phyloP scores from a whole-genome alignment of 2,888 invertebrate species.

The Lymantria monacha region DNA sequence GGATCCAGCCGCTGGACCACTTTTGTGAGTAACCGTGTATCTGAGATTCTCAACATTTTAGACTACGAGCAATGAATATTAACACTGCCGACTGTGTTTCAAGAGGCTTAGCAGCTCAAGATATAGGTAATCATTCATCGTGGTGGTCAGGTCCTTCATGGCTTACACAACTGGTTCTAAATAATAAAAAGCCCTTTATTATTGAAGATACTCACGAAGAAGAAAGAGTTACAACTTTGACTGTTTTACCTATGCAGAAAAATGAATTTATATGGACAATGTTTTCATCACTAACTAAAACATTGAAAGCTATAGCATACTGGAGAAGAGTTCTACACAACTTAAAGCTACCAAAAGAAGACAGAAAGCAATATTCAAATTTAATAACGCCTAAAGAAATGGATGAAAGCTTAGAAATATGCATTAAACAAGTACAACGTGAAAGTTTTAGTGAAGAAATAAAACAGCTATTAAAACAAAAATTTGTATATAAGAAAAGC shows the following conservation, averaged over 20 bases:
- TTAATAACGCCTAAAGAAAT: neutral
- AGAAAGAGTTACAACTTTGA: neutral
- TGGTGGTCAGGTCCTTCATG: too few species aligned
- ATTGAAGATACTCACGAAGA: constrained; percentile 6
- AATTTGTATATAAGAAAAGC: neutral
- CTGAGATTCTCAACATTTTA: constrained; percentile 1
- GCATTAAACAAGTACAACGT: constrained; percentile 5
- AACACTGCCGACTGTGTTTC: constrained; percentile 5
- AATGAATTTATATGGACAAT: constrained; percentile 7
- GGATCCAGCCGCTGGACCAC: neutral
- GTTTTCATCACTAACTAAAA: constrained; percentile 1
- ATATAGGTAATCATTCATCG: constrained; percentile 3
- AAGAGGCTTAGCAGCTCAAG: neutral
- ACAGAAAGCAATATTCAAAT: neutral
- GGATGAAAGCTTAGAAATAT: neutral
- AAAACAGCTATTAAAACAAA: neutral
- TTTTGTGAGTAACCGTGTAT: constrained; percentile 3
- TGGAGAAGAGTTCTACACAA: constrained; percentile 6
- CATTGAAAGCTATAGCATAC: constrained; percentile 6
- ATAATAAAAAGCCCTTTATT: neutral
- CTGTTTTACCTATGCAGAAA: neutral
- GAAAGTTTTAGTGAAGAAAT: constrained; percentile 4
- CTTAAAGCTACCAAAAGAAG: neutral
- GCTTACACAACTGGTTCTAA: neutral
- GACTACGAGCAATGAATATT: neutral